A percentile compares a stretch with the other conserved stretches of the same genome.
Evolutionary conservation across 2,113 vertebrate species (phyloP).

Genomic region (Indicator indicator): DNA sequence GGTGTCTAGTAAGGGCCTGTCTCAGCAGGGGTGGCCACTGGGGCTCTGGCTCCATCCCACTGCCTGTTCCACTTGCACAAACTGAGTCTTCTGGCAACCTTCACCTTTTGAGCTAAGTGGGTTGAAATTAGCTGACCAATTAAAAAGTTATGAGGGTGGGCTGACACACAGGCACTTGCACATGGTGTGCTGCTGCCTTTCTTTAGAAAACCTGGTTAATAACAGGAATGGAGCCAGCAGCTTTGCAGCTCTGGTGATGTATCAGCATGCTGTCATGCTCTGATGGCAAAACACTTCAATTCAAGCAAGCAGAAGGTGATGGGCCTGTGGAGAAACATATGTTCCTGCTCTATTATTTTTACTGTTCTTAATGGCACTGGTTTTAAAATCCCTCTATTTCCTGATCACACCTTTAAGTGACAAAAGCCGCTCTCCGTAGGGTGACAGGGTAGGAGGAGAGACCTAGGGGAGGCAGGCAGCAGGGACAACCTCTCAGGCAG

Average conservation of each 20-base stretch:
- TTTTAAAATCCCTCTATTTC: conserved; percentile 38
- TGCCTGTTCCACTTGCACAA: background rate
- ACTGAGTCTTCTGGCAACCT: background rate
- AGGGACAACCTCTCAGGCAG: background rate
- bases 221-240: conserved; percentile 41
- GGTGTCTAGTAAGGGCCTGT: background rate
- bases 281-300: conserved; percentile 64
- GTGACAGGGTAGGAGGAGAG: background rate
- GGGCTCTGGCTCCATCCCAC: background rate
- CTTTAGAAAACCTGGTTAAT: conserved; percentile 36
- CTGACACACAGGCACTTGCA: background rate
- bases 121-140: background rate
- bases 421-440: background rate
- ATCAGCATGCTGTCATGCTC: conserved; percentile 19
- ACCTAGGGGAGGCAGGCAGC: background rate
- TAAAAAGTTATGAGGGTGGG: background rate
- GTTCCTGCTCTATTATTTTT: conserved; percentile 49
- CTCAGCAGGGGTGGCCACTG: background rate
- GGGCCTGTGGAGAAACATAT: conserved; percentile 40
- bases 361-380: conserved; percentile 45
- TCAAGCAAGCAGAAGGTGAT: conserved; percentile 44
- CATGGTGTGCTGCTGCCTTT: background rate
- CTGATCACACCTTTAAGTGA: conserved; percentile 14
- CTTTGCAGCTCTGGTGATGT: background rate
- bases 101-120: background rate